A percentile compares a stretch with the other conserved stretches of the same genome.
phyloP scores from a whole-genome alignment of 2,888 invertebrate species.

The Lutraria lutraria region DNA sequence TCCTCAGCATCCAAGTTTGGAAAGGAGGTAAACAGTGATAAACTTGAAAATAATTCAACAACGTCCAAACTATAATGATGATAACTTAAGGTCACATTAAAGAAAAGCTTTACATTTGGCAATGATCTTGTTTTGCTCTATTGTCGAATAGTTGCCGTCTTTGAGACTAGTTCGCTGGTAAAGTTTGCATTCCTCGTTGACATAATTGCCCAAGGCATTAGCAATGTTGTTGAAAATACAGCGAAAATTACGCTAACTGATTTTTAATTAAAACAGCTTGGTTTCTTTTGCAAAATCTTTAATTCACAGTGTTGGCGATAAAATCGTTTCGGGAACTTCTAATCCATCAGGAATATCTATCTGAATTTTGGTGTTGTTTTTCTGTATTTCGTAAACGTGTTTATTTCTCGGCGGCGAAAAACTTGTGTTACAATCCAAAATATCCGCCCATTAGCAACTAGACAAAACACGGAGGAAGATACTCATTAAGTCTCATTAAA shows the following conservation, averaged over 20 bases:
- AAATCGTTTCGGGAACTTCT: neutral
- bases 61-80: slow-evolving; percentile 30
- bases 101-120: slow-evolving; percentile 36
- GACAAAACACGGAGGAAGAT: neutral
- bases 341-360: neutral
- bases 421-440: neutral
- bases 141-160: slow-evolving; percentile 26
- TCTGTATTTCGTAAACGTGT: neutral
- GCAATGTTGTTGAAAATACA: slow-evolving; percentile 7
- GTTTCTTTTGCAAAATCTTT: neutral
- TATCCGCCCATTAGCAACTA: neutral
- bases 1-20: slow-evolving; percentile 45
- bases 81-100: slow-evolving; percentile 46
- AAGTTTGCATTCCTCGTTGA: slow-evolving; percentile 1
- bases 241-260: neutral
- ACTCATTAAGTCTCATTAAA: neutral
- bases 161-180: slow-evolving; percentile 10
- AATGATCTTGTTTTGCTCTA: slow-evolving; percentile 37
- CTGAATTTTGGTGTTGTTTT: neutral
- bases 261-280: neutral
- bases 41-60: slow-evolving; percentile 6
- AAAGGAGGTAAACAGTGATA: slow-evolving; percentile 38
- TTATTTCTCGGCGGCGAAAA: neutral
- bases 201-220: neutral
- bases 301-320: neutral